Percentiles rank a stretch among this genome's conserved stretches.
These are phyloP conservation scores for Oreocharis arfaki DNA, from an alignment of 2,113 vertebrate genomes.

Conservation along the genomic window DNA sequence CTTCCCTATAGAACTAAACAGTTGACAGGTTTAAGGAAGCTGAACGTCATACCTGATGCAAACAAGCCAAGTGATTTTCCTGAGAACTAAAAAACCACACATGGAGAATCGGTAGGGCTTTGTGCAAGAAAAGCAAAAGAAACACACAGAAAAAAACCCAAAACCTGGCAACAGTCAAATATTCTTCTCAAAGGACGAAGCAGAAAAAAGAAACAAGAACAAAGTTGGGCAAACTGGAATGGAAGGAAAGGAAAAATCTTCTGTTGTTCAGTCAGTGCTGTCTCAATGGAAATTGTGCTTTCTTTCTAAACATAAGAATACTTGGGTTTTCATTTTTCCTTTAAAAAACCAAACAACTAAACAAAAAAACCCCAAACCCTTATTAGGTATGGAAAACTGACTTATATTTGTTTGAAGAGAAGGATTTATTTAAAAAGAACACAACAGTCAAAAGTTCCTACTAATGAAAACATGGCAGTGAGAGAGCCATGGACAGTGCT, in stretches of 20 bases:
- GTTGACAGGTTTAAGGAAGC: neutral
- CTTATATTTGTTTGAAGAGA: neutral
- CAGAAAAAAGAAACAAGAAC: neutral
- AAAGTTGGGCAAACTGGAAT: neutral
- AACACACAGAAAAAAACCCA: neutral
- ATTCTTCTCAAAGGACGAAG: neutral
- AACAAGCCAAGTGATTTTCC: neutral
- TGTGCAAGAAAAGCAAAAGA: neutral
- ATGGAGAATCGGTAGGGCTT: neutral
- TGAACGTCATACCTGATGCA: neutral
- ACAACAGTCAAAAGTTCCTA: neutral
- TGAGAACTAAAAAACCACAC: neutral
- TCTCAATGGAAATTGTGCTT: neutral
- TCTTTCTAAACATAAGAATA: neutral
- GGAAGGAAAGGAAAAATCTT: neutral
- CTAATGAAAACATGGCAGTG: neutral
- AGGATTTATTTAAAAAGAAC: neutral
- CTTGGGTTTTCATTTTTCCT: neutral
- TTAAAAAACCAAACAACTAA: neutral
- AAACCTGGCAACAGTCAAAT: neutral
- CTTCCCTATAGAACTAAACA: neutral
- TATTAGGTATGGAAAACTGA: neutral
- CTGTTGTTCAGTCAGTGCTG: neutral
- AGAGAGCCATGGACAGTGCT: neutral
- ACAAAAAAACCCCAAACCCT: neutral